phyloP scores from a whole-genome alignment of 2,888 invertebrate species.

The Phrixothrix hirtus region DNA sequence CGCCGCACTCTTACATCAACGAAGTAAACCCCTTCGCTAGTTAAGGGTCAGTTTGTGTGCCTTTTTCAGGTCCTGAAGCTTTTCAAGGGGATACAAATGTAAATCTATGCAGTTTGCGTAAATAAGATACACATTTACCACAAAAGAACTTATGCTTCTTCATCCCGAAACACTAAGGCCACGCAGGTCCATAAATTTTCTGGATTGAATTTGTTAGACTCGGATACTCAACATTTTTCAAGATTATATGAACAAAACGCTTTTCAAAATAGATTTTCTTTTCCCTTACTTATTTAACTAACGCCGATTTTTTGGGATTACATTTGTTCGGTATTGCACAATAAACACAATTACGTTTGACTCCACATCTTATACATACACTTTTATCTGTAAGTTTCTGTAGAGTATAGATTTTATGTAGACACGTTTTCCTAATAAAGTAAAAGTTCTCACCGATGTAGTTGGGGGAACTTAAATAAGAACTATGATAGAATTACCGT shows the following conservation, averaged over 20 bases:
- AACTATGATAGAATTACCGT: no score
- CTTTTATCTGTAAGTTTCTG: no score
- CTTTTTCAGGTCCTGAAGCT: constrained; percentile 1
- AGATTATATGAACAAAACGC: neutral
- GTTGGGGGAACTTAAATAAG: no score
- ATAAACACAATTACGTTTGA: no score
- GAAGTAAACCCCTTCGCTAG: neutral
- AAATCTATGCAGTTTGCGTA: constrained; percentile 5
- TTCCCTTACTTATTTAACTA: no score
- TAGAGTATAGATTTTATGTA: no score
- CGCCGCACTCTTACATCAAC: constrained; percentile 5
- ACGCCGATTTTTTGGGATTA: no score
- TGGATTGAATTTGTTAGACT: constrained; percentile 8
- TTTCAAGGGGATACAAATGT: constrained; percentile 2
- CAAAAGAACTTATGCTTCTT: constrained; percentile 2
- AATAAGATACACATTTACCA: constrained; percentile 8
- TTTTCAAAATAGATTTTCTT: no score
- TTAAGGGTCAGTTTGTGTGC: neutral
- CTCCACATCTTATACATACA: no score
- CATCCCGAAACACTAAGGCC: constrained; percentile 4
- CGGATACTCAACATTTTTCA: constrained; percentile 2
- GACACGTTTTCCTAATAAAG: no score
- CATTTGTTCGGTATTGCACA: no score
- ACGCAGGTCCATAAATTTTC: constrained; percentile 4
- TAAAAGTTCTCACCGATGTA: no score